Base-by-base conservation (phyloP, 2,888 invertebrate genomes). In the Petrophora chlorosata region DNA sequence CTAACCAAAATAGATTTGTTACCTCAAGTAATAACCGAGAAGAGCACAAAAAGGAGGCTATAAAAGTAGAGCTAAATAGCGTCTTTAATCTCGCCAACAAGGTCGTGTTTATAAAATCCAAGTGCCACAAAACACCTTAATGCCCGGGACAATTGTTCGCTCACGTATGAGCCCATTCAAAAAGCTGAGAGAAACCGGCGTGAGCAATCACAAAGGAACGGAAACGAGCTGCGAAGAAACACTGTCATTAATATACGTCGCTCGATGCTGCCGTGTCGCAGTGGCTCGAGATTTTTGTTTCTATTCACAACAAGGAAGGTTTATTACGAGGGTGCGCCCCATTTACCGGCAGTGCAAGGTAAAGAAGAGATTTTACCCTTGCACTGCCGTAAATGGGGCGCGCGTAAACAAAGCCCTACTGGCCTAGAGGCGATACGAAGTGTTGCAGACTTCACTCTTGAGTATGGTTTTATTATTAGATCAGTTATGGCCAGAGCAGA, bases 191-290 rank as follows among this genome's bases (percentile, higher is more conserved):
- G 70, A 65, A 72, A 70, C 65, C 48, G 43, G 29, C 51, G 75
- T 70, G 78, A 79, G 76, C 76, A 71, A 66, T 77, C 79, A 84
- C 82, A 84, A 84, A 82, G 75, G 80, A 77, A 61, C 66, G 72
- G 76, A 75, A 82, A 78, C 76, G 78, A 75, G 75, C 70, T 70
- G 68, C 70, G 75, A 80, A 80, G 81, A 81, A 82, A 85, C 79
- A 80, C 70, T 73, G 76, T 74, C 80, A 77, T 83, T 82, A 83
- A 83, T 85, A 82, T 76, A 76, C 78, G 76, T 73, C 71, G 70
- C 67, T 73, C 70, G 67, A 73, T 73, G 63, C 64, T 53, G 47
- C 53, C 51, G 58, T 48, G 47, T 43, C 49, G 53, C 53, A 54
- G 49, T 53, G 40, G 39, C 60, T 49, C 39, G 14, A 50, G 49